Evolutionary conservation across 2,888 invertebrate genomes (phyloP).

Genomic region (Fragum sueziense): DNA sequence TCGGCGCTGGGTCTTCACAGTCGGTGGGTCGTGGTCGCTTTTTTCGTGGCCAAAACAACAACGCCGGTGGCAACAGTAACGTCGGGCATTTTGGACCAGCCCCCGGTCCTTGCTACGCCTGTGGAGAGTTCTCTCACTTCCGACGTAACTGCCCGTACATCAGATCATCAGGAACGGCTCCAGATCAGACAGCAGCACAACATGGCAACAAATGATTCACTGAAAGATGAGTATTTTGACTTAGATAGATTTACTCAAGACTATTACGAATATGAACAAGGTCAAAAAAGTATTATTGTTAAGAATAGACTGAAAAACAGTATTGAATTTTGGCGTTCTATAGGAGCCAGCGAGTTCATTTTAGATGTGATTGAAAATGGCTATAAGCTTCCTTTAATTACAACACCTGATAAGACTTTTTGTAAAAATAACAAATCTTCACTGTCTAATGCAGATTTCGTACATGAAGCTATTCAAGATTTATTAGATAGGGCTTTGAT

Average conservation of each 20-base stretch:
- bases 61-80: background rate
- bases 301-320: slow-evolving; percentile 29
- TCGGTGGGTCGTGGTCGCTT: background rate
- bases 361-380: slow-evolving; percentile 35
- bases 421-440: slow-evolving; percentile 30
- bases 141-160: slow-evolving; percentile 30
- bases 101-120: slow-evolving; percentile 39
- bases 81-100: slow-evolving; percentile 12
- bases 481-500: slow-evolving; percentile 30
- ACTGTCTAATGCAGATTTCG: slow-evolving; percentile 18
- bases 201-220: background rate
- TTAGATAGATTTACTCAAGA: slow-evolving; percentile 34
- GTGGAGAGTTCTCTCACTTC: slow-evolving; percentile 34
- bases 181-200: slow-evolving; percentile 4
- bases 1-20: background rate
- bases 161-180: slow-evolving; percentile 2
- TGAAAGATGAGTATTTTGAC: slow-evolving; percentile 45
- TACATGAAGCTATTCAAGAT: slow-evolving; percentile 32
- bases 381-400: slow-evolving; percentile 26
- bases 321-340: slow-evolving; percentile 20
- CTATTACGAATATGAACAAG: slow-evolving; percentile 48
- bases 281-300: slow-evolving; percentile 42
- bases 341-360: slow-evolving; percentile 27
- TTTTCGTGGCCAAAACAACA: background rate
- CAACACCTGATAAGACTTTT: background rate